Evolutionary conservation across 2,113 vertebrate species (phyloP), one percentile per base, ranked within the genome.

Genomic region (Geothlypis trichas): DNA sequence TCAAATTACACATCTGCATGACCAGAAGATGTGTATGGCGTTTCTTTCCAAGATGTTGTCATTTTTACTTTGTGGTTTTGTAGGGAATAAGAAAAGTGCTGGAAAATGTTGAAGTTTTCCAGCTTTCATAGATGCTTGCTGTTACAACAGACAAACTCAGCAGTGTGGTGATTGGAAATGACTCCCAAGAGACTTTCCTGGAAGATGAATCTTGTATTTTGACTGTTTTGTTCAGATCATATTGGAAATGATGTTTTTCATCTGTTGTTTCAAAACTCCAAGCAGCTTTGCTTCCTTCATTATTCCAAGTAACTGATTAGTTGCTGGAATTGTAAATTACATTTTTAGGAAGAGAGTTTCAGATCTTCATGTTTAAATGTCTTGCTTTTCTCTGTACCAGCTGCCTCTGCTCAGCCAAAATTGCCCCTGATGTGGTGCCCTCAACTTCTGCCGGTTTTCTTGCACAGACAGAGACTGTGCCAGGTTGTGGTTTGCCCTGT

Each of bases 41-140:
- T 18, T 6, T 2, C 22, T 75, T 87, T 84, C 78, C 87, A 94
- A 84, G 66, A 66, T 69, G 65, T 13, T 83, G 79, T 87, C 80
- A 72, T 93, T 92, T 91, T 82, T 68, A 73, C 54, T 92, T 89
- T 69, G 89, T 87, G 95, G 62, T 62, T 93, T 93, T 87, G 46
- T 75, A 82, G 18, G 54, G 47, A 91, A 14, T 79, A 76, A 73
- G 69, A 87, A 59, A 69, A 65, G 73, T 46, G 35, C n/a, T 95
- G 86, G 89, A 94, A 78, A 82, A 69, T 21, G 4, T 62, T 16
- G 23, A 51, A 27, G 24, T 89, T 87, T 82, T 93, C 63, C 90
- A 93, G 33, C 68, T 88, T 85, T 90, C 62, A 17, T 33, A 75
- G 61, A 72, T 86, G 66, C 20, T 93, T 24, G 84, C 87, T 96